Conservation (phyloP, 2,797 vertebrate species). For the Bryconaethiops microstoma region DNA sequence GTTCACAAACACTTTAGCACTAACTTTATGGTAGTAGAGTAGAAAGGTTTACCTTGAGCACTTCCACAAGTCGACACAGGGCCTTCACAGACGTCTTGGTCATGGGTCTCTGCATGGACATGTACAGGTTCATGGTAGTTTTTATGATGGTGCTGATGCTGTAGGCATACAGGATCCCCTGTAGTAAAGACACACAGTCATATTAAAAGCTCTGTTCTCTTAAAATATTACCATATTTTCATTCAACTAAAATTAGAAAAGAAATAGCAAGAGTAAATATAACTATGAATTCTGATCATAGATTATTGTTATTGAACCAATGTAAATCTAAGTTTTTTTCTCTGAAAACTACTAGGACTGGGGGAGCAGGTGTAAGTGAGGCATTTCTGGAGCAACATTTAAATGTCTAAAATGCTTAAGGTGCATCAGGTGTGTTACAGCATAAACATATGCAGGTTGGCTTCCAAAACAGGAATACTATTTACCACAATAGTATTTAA, state of each 20-base stretch:
- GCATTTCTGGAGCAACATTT: not conserved
- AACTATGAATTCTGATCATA: too few species aligned
- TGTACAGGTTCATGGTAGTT: slow-evolving; percentile 98
- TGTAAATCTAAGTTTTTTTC: too few species aligned
- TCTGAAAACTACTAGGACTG: too few species aligned
- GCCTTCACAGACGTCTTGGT: slow-evolving; percentile 98
- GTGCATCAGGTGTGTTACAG: not conserved
- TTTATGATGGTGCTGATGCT: slow-evolving; percentile 94
- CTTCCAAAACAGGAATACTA: too few species aligned
- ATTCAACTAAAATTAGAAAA: too few species aligned
- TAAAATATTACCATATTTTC: not conserved
- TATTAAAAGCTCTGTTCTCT: not conserved
- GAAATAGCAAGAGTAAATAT: too few species aligned
- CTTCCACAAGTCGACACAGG: slow-evolving; percentile 91
- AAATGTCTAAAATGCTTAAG: not conserved
- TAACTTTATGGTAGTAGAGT: not conserved
- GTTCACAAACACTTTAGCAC: not conserved
- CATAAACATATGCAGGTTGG: not conserved
- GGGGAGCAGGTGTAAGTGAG: not conserved
- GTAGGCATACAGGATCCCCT: slow-evolving; percentile 97
- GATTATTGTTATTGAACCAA: too few species aligned
- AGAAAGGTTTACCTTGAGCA: slow-evolving; percentile 86
- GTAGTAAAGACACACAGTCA: slow-evolving; percentile 52
- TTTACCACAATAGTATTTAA: not conserved
- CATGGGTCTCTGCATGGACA: slow-evolving; percentile 98